These are phyloP conservation scores for Nerophis ophidion DNA, from an alignment of 2,113 vertebrate genomes.

Conservation along the genomic window DNA sequence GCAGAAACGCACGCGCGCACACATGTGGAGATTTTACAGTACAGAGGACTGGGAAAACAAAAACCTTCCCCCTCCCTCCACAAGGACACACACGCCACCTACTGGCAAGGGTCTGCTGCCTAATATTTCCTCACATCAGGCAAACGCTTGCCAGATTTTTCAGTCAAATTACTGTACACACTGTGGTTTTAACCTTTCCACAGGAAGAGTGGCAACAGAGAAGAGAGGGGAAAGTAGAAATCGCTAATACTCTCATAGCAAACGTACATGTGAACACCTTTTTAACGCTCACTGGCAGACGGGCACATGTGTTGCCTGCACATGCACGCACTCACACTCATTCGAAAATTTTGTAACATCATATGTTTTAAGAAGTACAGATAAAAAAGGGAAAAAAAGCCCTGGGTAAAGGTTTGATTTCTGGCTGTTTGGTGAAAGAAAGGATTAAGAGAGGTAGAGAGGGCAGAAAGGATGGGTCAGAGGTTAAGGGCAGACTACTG, in stretches of 20 bases:
- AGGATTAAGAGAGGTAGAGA: constrained; percentile 62
- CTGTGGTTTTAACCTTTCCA: constrained; percentile 52
- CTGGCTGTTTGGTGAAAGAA: constrained; percentile 67
- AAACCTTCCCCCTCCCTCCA: constrained; percentile 35
- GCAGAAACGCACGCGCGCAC: constrained; percentile 34
- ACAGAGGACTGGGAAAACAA: constrained; percentile 57
- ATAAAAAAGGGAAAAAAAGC: constrained; percentile 69
- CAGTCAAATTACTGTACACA: constrained; percentile 59
- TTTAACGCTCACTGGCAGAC: constrained; percentile 57
- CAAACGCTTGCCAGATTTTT: constrained; percentile 31
- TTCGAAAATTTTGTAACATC: constrained; percentile 64
- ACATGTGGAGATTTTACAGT: constrained; percentile 63
- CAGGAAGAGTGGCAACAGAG: constrained; percentile 53
- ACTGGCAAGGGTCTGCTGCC: constrained; percentile 39
- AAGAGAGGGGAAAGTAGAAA: constrained; percentile 49
- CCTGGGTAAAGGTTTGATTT: constrained; percentile 74
- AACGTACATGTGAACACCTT: constrained; percentile 59
- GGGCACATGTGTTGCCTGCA: constrained; percentile 25
- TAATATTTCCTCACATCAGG: constrained; percentile 25
- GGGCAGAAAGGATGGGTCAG: constrained; percentile 45
- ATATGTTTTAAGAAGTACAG: constrained; percentile 70
- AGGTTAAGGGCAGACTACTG: constrained; percentile 44
- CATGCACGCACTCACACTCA: constrained; percentile 34
- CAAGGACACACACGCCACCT: constrained; percentile 46
- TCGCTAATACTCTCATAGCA: constrained; percentile 60